Percentiles rank a stretch among this genome's conserved stretches.
phyloP scores from a whole-genome alignment of 2,797 vertebrate species.

The Megaceryle alcyon region DNA sequence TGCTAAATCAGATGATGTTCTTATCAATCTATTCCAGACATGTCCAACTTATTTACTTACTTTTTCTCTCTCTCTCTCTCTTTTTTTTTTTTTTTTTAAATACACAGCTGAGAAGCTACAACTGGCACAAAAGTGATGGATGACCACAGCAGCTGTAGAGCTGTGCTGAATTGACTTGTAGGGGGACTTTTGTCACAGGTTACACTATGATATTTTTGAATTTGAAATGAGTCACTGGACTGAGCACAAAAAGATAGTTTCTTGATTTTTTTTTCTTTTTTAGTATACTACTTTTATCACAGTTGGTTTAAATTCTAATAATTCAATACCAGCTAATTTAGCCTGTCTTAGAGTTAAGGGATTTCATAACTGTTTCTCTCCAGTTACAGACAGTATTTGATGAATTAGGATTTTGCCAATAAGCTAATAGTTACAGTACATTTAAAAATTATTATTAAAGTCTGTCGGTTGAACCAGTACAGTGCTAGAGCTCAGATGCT shows the following conservation, averaged over 20 bases:
- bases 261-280: not conserved
- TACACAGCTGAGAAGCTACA: not conserved
- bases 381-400: not conserved
- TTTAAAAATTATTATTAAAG: slow-evolving; percentile 21
- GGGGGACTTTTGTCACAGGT: not conserved
- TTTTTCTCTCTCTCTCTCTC: not conserved
- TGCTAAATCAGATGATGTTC: slow-evolving; percentile 14
- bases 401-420: slow-evolving; percentile 7
- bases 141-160: not conserved
- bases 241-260: not conserved
- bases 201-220: not conserved
- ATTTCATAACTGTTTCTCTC: not conserved
- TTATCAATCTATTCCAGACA: slow-evolving; percentile 58
- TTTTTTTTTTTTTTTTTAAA: not conserved
- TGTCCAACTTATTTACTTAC: not conserved
- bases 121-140: not conserved
- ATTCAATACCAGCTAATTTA: slow-evolving; percentile 11
- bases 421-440: slow-evolving; percentile 38
- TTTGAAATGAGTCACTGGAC: not conserved
- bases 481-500: not conserved
- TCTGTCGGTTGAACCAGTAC: not conserved
- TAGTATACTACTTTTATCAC: not conserved
- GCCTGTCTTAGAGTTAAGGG: not conserved
- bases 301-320: not conserved
- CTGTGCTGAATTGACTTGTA: not conserved